Evolutionary conservation across 1,140 invertebrate species (phyloP), one percentile per base, ranked within the genome.

Genomic region (Oryctes rhinoceros): DNA sequence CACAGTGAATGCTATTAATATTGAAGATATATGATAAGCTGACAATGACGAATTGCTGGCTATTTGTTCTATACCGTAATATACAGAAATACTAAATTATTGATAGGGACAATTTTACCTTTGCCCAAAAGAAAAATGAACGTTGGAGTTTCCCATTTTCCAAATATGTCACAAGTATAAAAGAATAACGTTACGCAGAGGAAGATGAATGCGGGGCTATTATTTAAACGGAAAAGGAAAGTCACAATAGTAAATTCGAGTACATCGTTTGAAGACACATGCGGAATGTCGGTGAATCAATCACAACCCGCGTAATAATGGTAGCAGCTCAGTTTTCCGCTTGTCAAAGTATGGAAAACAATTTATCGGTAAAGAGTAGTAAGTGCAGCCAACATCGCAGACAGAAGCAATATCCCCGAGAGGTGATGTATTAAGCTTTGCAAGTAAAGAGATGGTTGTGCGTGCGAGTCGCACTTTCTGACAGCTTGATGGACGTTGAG

Each of bases 401-500:
- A 81, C 83, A 82, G 79, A 81, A 79, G 81, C 81, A 84, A 84
- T 84, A 82, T 83, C 76, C 75, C 80, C 62, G 67, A 78, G 79
- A 81, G 80, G 79, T 83, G 83, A 84, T 83, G 82, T 84, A 82
- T 83, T 84, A 84, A 83, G 83, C 83, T 80, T 75, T 77, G 75
- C 78, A 80, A 84, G 80, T 77, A 76, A 80, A 78, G 79, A 81
- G 80, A 79, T 81, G 81, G 74, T 59, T 78, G 82, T 83, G 83
- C 82, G 83, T 83, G 81, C 81, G 81, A 81, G 81, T 81, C 67
- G 82, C 83, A 82, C 76, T 67, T n/a, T 39, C 80, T 83, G 83
- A 84, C 83, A 84, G 81, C 53, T 83, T 84, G 83, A 84, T 84
- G 83, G 83, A 84, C 83, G 82, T 84, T 84, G 83, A 84, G 79